Evolutionary conservation across 2,888 invertebrate genomes (phyloP), one percentile per base, ranked within the genome.

Genomic region (Rhingia rostrata): DNA sequence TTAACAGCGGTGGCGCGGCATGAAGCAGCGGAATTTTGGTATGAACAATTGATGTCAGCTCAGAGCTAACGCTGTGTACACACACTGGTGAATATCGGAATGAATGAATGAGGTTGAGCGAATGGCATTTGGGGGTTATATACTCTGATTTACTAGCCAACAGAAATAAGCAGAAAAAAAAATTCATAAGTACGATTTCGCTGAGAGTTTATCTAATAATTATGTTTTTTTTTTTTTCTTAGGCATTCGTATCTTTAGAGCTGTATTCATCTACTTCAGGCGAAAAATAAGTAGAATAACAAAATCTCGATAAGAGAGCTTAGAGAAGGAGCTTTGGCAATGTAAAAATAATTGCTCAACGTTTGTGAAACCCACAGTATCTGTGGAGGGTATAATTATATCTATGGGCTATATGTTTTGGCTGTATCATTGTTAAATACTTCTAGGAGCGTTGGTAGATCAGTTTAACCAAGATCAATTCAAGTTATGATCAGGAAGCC

Each of bases 1-100:
- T 81, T 81, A 63, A 70, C 56, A 72, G 66, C 49, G 63, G 47
- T 49, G 14, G n/a, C 7, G 32, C n/a, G 39, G 43, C 45, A 45
- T 32, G 66, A 33, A 14, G 67, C 58, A 60, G 66, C 39, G 67
- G 63, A 35, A 56, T 78, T 72, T 47, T 66, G 43, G 47, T 66
- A 49, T 32, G 72, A 61, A 66, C 54, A 82, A 78, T 78, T 78
- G 78, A 73, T 82, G 82, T 82, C 66, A 72, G 78, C 66, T 61
- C 32, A 47, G 39, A 63, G 66, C 39, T 4, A 22, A 61, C 43
- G 32, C 51, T 37, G 7, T 32, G 22, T 39, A 7, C n/a, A 51
- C 53, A 41, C 22, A 60, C 14, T 35, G 43, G 37, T 14, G 35
- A 30, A 33, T 39, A 61, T 70, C 14, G 10, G 12, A 70, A 70